Percentiles rank a stretch among this genome's conserved stretches.
Evolutionary conservation across 2,113 vertebrate genomes (phyloP).

Genomic region (Girardinichthys multiradiatus): DNA sequence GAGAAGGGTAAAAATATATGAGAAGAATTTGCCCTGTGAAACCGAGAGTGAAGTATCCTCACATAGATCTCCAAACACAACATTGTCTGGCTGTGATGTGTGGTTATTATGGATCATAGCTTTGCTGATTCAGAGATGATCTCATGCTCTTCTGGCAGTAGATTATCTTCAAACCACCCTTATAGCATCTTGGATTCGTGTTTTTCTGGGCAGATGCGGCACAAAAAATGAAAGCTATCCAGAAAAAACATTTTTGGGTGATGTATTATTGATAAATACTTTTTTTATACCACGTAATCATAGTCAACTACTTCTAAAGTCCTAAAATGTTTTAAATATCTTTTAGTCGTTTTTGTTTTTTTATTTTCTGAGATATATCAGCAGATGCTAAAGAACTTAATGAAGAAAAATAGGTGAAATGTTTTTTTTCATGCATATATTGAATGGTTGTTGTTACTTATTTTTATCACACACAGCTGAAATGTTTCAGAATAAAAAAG

Average conservation of each 20-base stretch:
- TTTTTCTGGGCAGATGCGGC: conserved; percentile 53
- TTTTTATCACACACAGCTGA: neutral
- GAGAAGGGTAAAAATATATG: conserved; percentile 42
- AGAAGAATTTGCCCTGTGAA: conserved; percentile 45
- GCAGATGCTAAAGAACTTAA: neutral
- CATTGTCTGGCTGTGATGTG: conserved; percentile 57
- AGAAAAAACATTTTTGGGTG: conserved; percentile 54
- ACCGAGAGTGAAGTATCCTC: conserved; percentile 32
- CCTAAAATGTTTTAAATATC: neutral
- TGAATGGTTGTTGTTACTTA: neutral
- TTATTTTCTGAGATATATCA: too few relatives aligned
- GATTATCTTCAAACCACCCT: conserved; percentile 50
- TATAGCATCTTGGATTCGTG: conserved; percentile 54
- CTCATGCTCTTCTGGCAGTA: conserved; percentile 62
- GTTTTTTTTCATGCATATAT: too few relatives aligned
- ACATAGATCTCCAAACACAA: conserved; percentile 64
- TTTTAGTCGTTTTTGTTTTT: neutral
- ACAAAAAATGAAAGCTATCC: conserved; percentile 41
- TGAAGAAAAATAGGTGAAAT: neutral
- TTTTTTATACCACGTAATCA: conserved; percentile 33
- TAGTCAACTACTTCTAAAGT: conserved; percentile 6
- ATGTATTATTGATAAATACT: conserved; percentile 39
- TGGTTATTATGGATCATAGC: conserved; percentile 58
- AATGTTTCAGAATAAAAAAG: neutral
- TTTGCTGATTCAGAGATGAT: conserved; percentile 69